Base-by-base conservation (phyloP, 2,888 invertebrate genomes). In the Leucania comma region DNA sequence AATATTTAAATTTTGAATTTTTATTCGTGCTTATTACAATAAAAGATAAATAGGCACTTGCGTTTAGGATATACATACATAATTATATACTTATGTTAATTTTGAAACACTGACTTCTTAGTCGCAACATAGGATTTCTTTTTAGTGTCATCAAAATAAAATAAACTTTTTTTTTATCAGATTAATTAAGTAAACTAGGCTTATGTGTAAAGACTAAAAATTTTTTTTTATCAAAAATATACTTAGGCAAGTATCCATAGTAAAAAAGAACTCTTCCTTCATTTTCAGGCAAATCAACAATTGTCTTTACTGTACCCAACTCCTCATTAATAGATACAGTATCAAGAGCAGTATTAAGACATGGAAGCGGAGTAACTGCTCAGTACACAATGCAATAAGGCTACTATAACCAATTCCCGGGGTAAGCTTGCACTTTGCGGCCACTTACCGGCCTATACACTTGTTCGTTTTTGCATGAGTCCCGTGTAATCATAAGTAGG, bases 341-440 rank as follows among this genome's bases (percentile, higher is more conserved):
- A 67, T 65, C 65, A 53, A 50, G 20, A 56, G 32, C 32, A 42
- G 42, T 69, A 54, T 53, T 61, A 48, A 67, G 65, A 70, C 68
- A 22, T 63, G 51, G 38, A 67, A 60, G 64, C 65, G 26, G 58
- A 61, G 68, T 63, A 77, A 72, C 62, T 69, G 71, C 57, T 64
- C 64, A 75, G 51, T 46, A 72, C 63, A 83, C 83, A 86, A 80
- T 86, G 84, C 85, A 35, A 35, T 35, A 14, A 22, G 57, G 35
- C 35, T 57, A 35, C 35, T 87, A 63, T 72, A 78, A 85, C 87
- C 84, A 83, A 88, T 91, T 87, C 89, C 86, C 90, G 87, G 89
- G 87, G 87, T 88, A 87, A 89, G 89, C 90, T 89, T 89, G 87
- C 90, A 92, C 86, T 91, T 92, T 92, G 91, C 86, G 92, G 91